Base-by-base conservation (phyloP, 2,797 vertebrate species). In the Pipistrellus kuhlii region DNA sequence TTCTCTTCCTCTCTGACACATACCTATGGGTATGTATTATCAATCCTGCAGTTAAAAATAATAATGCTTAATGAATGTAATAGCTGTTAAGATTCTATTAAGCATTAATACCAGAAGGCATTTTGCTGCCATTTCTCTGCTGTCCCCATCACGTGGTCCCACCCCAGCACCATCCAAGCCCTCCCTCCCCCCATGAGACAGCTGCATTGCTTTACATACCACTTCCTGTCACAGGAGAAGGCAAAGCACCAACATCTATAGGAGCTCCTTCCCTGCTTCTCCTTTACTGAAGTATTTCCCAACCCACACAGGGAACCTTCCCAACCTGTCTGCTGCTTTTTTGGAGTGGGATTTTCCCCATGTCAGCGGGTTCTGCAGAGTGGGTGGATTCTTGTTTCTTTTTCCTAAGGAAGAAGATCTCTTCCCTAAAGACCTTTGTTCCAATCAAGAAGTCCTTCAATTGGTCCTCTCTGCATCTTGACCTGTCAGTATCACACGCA, bases 101-200 rank as follows among this genome's bases (percentile, higher is more conserved):
- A 78, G 69, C 14, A 25, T 83, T 78, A 55, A 73, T 57, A 83
- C 64, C 46, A 83, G 14, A 95, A 77, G 66, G 23, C 44, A 38
- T 64, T 32, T 48, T 75, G 41, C n/a, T 5, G 2, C 69, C 9
- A 71, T 48, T 55, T 69, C 35, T 93, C 35, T 27, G 57, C 41
- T 8, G 9, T 66, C 25, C 62, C 82, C 14, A 10, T 12, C 73
- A 20, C 7, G 23, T 21, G 66, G 44, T 64, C 32, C 32, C 46
- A 38, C 20, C 0, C 53, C 46, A 32, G 69, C 25, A 59, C 2
- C 46, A 38, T 0, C 44, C 9, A 41, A 17, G 57, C 3, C 76
- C 53, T 27, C 13, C 27, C 9, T 48, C 48, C 32, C 32, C 21
- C 0, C 20, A 1, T 1, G n/a, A 13, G 72, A 76, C 13, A 71